phyloP scores from a whole-genome alignment of 2,113 vertebrate species.

The Piprites chloris region DNA sequence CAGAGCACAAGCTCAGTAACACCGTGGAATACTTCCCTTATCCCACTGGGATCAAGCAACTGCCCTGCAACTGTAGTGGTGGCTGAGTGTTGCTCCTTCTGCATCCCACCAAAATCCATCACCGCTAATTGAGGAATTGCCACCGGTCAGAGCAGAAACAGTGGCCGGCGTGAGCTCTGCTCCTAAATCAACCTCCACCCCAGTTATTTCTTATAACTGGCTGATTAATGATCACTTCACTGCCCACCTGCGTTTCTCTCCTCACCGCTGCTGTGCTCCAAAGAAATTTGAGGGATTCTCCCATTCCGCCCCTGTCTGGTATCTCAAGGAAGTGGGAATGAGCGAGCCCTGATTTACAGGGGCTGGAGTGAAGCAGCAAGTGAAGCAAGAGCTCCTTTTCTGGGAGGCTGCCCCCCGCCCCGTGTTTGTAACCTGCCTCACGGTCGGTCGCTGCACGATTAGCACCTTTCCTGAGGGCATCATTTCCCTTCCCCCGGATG shows the following conservation, averaged over 20 bases:
- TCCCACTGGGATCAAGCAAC: no score
- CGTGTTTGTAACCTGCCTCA: background rate
- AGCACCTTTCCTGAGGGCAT: background rate
- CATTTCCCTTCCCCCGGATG: background rate
- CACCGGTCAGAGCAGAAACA: background rate
- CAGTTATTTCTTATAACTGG: background rate
- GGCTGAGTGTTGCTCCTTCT: background rate
- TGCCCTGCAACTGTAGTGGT: background rate
- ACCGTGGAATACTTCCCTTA: accelerated
- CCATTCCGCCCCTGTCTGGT: no score
- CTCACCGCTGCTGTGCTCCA: background rate
- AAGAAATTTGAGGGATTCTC: background rate
- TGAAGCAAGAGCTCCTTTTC: background rate
- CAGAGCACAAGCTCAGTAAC: background rate
- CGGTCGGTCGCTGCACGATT: background rate
- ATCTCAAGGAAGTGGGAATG: background rate
- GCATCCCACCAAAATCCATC: background rate
- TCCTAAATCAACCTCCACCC: background rate
- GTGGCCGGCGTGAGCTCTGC: background rate
- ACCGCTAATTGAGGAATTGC: background rate
- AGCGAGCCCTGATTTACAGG: background rate
- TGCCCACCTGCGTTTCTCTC: background rate
- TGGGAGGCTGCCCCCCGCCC: background rate
- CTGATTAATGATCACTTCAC: background rate
- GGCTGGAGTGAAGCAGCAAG: background rate